Evolutionary conservation across 2,888 invertebrate species (phyloP).

Genomic region (Hedychridium roseum): DNA sequence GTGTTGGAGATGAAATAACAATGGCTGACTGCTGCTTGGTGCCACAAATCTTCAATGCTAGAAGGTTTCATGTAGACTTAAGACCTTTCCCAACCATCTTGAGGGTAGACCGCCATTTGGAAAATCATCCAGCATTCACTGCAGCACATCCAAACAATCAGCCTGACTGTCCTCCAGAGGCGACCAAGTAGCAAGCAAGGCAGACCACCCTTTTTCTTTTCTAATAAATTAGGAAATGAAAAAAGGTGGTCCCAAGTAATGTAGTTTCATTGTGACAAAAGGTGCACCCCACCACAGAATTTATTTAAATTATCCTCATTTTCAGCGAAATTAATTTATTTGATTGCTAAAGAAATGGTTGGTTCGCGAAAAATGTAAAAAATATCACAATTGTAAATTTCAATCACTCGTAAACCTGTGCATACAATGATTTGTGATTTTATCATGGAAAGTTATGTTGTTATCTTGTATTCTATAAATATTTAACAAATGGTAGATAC

Average conservation of each 20-base stretch:
- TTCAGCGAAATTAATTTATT: too few species aligned
- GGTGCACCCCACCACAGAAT: too few species aligned
- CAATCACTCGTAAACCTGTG: not conserved
- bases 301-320: too few species aligned
- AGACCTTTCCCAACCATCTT: slow-evolving; percentile 88
- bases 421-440: not conserved
- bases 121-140: slow-evolving; percentile 88
- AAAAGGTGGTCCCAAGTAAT: slow-evolving; percentile 43
- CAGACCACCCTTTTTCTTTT: slow-evolving; percentile 64
- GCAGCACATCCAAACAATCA: slow-evolving; percentile 91
- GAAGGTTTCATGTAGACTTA: slow-evolving; percentile 93
- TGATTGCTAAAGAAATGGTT: too few species aligned
- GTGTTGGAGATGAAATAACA: slow-evolving; percentile 92
- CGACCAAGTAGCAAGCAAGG: slow-evolving; percentile 73
- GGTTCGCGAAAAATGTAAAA: too few species aligned
- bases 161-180: slow-evolving; percentile 93
- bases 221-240: slow-evolving; percentile 47
- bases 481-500: slow-evolving; percentile 11
- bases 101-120: slow-evolving; percentile 85
- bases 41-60: slow-evolving; percentile 94
- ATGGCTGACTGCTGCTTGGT: slow-evolving; percentile 95
- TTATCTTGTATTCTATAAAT: not conserved
- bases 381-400: too few species aligned
- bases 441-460: not conserved
- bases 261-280: slow-evolving; percentile 42